phyloP scores from a whole-genome alignment of 2,113 vertebrate genomes.

The Cyprinodon brontotheroides region DNA sequence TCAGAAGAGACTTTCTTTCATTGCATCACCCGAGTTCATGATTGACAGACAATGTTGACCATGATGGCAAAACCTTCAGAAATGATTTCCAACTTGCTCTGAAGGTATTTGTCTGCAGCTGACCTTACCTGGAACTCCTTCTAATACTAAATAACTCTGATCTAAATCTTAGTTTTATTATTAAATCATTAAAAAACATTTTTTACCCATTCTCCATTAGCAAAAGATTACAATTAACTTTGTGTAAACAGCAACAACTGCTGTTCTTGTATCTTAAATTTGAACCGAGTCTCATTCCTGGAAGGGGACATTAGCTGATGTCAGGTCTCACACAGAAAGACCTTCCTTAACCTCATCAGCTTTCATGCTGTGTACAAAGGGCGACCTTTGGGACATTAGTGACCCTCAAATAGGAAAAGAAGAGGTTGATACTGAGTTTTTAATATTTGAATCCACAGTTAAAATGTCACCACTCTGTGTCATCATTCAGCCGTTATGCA shows the following conservation, averaged over 20 bases:
- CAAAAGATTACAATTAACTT: no score
- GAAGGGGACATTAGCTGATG: no score
- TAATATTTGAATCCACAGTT: neutral
- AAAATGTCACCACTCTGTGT: neutral
- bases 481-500: neutral
- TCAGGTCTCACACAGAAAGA: neutral
- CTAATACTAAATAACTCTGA: neutral
- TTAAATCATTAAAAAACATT: no score
- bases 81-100: neutral
- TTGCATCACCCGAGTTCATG: neutral
- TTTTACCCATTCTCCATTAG: no score
- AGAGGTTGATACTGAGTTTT: neutral
- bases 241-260: no score
- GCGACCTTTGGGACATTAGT: no score
- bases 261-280: no score
- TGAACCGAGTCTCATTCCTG: no score
- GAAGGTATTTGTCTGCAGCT: neutral
- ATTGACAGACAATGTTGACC: neutral
- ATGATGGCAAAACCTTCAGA: slow-evolving; percentile 1
- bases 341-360: no score
- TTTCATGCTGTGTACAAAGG: no score
- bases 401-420: no score
- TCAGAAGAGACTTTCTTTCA: neutral
- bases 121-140: neutral
- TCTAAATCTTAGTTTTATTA: neutral